Evolutionary conservation across 2,797 vertebrate genomes (phyloP).

Genomic region (Falco biarmicus): DNA sequence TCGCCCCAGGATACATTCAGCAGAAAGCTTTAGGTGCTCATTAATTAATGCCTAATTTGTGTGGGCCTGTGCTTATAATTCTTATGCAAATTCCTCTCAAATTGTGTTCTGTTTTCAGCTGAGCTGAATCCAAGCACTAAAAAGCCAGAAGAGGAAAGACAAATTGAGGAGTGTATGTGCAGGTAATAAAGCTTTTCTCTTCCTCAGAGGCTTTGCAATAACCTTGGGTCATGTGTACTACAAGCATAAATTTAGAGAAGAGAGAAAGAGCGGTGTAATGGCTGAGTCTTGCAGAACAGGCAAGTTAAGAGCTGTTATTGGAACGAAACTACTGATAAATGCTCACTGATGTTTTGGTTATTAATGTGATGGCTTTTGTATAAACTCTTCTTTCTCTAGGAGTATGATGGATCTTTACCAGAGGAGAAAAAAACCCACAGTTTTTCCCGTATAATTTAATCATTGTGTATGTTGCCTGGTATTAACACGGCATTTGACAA

Average conservation of each 20-base stretch:
- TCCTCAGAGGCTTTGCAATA: background rate
- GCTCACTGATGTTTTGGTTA: background rate
- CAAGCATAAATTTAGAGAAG: constrained; percentile 1
- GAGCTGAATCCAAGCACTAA: background rate
- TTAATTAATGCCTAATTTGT: constrained; percentile 57
- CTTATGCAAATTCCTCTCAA: constrained; percentile 35
- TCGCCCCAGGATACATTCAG: background rate
- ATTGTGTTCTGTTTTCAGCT: background rate
- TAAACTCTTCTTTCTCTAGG: background rate
- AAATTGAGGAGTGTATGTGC: background rate
- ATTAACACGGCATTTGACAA: constrained; percentile 10
- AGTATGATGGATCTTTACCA: background rate
- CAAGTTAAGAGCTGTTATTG: background rate
- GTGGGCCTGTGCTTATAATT: constrained; percentile 27
- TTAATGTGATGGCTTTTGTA: background rate
- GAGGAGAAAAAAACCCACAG: background rate
- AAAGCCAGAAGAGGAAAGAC: background rate
- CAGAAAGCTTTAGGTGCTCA: background rate
- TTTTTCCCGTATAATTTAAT: background rate
- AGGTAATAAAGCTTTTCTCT: constrained; percentile 29
- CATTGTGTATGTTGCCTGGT: background rate
- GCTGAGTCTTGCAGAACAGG: background rate
- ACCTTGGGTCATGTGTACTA: background rate
- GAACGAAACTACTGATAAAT: background rate
- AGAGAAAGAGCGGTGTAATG: background rate